Base-by-base conservation (phyloP, 2,797 vertebrate species). In the Anguilla marmorata region DNA sequence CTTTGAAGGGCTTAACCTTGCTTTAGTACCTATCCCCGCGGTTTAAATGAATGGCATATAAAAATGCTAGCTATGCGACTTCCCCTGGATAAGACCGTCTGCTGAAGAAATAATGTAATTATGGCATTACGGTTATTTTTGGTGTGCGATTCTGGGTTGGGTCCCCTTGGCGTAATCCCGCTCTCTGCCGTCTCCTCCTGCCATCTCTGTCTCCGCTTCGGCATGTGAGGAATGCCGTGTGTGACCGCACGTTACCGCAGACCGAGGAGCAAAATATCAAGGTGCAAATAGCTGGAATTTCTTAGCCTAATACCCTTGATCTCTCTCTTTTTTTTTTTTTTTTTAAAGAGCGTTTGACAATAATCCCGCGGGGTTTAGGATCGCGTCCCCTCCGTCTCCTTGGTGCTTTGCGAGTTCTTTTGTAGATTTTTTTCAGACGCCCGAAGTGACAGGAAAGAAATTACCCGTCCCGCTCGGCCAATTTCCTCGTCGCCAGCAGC, bases 261-360 rank as follows among this genome's bases (percentile, higher is more conserved):
- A 69, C 69, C 72, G 14, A 58, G 69, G 48, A 80, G 76, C 5
- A 41, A 48, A 24, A 45, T 80, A 48, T 80, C 76, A 80, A 69
- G 82, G 72, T 83, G 21, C n/a, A 56, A 88, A 87, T 66, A 0
- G 48, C 56, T 66, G 54, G 82, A 37, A 54, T 88, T 74, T 88
- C 82, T 85, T 60, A 79, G 87, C 52, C 6, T 85, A 88, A 88
- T 88, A 72, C 60, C 82, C 63, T 85, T 84, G 87, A 85, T 88
- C 87, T 84, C 30, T n/a, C 58, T 87, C 33, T 76, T 74, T 60
- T 33, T 50, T 19, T 84, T 19, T 84, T 24, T n/a, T 27, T 24
- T 3, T 56, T 9, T 16, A 80, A 88, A 85, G 37, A 14, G 48
- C 52, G 87, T 84, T 54, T 88, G 87, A 85, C 84, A 85, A 52